Base-by-base conservation (phyloP, 2,888 invertebrate genomes). In the Eretmocerus hayati region DNA sequence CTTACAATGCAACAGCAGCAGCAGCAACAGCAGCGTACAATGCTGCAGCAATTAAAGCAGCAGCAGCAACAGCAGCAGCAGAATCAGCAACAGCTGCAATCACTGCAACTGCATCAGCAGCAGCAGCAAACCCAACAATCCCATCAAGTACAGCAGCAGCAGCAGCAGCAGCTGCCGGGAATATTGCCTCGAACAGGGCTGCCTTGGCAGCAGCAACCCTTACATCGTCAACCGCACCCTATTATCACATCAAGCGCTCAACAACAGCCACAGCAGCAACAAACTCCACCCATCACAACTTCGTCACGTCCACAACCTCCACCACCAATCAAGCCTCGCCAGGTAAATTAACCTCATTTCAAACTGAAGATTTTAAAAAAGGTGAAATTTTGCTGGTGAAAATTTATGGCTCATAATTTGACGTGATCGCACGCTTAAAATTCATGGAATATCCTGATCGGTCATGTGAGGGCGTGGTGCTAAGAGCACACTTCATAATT, bases 121-220 rank as follows among this genome's bases (percentile, higher is more conserved):
- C 76, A 75, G 56, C 51, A 56, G 64, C 63, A 56, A 52, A 53
- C 49, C 50, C 62, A 57, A 42, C 41, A 40, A 42, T 50, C 42
- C 33, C 52, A 46, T 36, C 53, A 50, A 48, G 42, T 75, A 44
- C 75, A 76, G 74, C 68, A 77, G 75, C 61, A 77, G 74, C 70
- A 76, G 74, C 74, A 75, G 74, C 73, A 75, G 75, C 75, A 76
- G 74, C 76, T 75, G 55, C 56, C 55, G 63, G 66, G 60, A 62
- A 64, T 62, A 60, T 68, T 67, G 62, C 59, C 61, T 60, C 69
- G 65, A 61, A 65, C 64, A 61, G 70, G 65, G 64, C 69, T 65
- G 71, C 67, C 62, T 41, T 71, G 71, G 71, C 71, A 71, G 71
- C 70, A 66, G 69, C 71, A 60, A 71, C 70, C 64, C 71, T 71